Conservation (phyloP, 92 coral and sea anemone species). For the Umimayanthus chanpuru region DNA sequence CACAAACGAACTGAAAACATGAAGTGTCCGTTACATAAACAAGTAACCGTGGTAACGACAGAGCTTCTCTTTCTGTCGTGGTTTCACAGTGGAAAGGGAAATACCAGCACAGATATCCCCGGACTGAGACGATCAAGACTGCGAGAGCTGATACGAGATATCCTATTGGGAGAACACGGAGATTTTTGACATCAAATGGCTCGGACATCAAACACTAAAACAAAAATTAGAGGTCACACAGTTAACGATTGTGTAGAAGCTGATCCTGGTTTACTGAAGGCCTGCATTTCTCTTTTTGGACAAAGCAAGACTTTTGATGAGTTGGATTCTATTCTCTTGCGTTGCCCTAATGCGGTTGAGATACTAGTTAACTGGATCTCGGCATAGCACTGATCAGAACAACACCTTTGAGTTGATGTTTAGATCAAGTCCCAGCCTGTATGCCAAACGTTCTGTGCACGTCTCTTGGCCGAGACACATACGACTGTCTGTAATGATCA, state of each 20-base stretch:
- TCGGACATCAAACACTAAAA: background rate
- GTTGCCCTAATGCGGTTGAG: background rate
- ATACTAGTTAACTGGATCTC: background rate
- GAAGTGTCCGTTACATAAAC: background rate
- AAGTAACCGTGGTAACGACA: background rate
- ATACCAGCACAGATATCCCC: conserved; percentile 1
- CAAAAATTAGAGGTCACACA: background rate
- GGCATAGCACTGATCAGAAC: too few relatives aligned
- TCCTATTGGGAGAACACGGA: background rate
- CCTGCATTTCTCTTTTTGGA: background rate
- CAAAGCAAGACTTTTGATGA: background rate
- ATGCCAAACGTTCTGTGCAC: too few relatives aligned
- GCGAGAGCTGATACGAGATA: conserved; percentile 2
- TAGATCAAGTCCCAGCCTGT: too few relatives aligned
- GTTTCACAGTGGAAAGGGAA: conserved; percentile 17
- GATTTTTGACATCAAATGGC: background rate
- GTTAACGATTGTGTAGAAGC: background rate
- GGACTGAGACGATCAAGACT: conserved; percentile 20
- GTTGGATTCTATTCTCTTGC: background rate
- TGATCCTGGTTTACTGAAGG: background rate
- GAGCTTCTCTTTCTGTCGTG: conserved; percentile 30
- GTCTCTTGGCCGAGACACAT: too few relatives aligned
- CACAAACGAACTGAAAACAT: background rate
- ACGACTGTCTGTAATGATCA: too few relatives aligned
- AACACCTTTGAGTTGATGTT: too few relatives aligned